Conservation (phyloP, 53 echinoderm and acorn worm genomes). For the Mesocentrotus franciscanus region DNA sequence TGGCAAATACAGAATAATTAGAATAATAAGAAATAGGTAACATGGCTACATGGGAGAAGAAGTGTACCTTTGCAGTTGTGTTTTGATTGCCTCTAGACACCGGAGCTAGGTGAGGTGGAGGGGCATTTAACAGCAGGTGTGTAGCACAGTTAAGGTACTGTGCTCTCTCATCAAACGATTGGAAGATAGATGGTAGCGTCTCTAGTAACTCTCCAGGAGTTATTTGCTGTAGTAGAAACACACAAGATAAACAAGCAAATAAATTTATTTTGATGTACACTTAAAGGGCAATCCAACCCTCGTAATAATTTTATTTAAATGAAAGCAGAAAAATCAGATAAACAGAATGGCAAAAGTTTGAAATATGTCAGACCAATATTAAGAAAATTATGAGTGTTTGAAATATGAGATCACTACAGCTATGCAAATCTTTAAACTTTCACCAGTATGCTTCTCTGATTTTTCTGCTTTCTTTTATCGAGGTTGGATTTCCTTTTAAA, state of each 20-base stretch:
- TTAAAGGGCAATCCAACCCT: too few relatives aligned
- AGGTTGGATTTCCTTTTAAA: too few relatives aligned
- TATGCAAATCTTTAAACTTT: too few relatives aligned
- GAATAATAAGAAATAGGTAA: background rate
- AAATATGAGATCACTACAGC: too few relatives aligned
- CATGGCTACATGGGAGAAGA: background rate
- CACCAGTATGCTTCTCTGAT: too few relatives aligned
- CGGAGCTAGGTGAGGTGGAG: slow-evolving; percentile 9
- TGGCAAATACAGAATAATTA: background rate
- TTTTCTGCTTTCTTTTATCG: too few relatives aligned
- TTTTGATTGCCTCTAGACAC: slow-evolving; percentile 54
- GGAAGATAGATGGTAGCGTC: slow-evolving; percentile 79
- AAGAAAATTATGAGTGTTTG: too few relatives aligned
- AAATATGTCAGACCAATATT: too few relatives aligned
- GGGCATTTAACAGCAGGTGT: slow-evolving; percentile 52
- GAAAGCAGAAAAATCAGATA: too few relatives aligned
- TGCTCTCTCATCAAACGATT: slow-evolving; percentile 86
- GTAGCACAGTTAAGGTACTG: slow-evolving; percentile 82
- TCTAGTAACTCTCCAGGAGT: slow-evolving; percentile 87
- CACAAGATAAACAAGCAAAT: background rate
- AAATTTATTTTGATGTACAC: too few relatives aligned
- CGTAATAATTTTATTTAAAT: too few relatives aligned
- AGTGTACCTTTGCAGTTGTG: slow-evolving; percentile 12
- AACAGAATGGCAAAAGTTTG: too few relatives aligned
- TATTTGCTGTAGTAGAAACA: slow-evolving; percentile 81